Conservation (phyloP, 64 coral and sea anemone genomes). For the Stichodactyla mertensii region DNA sequence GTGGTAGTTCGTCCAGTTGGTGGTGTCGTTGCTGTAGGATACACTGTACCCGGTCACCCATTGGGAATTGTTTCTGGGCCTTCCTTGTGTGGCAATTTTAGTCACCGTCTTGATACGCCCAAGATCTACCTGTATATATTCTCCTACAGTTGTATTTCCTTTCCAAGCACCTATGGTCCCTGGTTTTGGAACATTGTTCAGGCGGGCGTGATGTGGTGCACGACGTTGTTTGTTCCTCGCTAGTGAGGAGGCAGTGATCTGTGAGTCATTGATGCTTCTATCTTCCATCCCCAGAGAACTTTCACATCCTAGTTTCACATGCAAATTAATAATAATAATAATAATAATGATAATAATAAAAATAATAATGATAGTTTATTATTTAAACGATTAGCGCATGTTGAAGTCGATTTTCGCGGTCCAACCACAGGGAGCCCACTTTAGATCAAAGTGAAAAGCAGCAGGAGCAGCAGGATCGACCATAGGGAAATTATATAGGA, state of each 20-base stretch:
- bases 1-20: neutral
- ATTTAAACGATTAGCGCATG: too few species aligned
- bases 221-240: neutral
- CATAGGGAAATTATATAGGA: too few species aligned
- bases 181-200: neutral
- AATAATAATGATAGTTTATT: too few species aligned
- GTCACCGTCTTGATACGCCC: neutral
- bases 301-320: too few species aligned
- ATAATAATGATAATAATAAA: too few species aligned
- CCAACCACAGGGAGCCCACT: too few species aligned
- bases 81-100: constrained; percentile 2
- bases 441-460: too few species aligned
- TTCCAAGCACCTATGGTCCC: neutral
- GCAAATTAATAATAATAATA: too few species aligned
- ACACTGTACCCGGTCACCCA: neutral
- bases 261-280: too few species aligned
- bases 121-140: neutral
- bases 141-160: neutral
- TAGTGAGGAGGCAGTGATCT: neutral
- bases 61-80: neutral
- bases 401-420: too few species aligned
- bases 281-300: too few species aligned
- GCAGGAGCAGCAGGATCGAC: too few species aligned
- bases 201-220: neutral
- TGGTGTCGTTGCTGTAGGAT: neutral